Evolutionary conservation across 2,113 vertebrate genomes (phyloP).

Genomic region (Cyrtonyx montezumae): DNA sequence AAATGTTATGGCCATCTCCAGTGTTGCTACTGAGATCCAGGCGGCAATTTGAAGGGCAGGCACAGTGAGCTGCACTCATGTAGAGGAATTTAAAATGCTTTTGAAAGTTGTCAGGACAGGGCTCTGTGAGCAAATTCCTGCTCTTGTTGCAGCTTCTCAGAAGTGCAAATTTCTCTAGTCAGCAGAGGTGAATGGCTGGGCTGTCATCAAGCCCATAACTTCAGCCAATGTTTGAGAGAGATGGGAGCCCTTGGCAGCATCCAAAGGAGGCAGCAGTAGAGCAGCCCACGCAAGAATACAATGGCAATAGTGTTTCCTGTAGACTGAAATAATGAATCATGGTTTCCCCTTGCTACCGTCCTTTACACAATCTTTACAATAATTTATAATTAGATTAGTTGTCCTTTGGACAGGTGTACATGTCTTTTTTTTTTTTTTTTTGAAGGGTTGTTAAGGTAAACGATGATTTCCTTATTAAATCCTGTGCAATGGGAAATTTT

Average conservation of each 20-base stretch:
- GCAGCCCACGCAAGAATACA: neutral
- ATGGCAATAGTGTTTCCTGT: constrained; percentile 51
- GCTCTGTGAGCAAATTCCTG: neutral
- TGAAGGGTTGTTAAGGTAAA: constrained; percentile 32
- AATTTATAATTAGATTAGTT: constrained; percentile 60
- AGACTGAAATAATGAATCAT: constrained; percentile 46
- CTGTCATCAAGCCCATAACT: neutral
- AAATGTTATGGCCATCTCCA: neutral
- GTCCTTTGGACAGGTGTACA: constrained; percentile 28
- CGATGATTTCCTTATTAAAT: constrained; percentile 73
- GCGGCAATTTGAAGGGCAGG: neutral
- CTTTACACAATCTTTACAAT: constrained; percentile 37
- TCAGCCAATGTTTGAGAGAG: neutral
- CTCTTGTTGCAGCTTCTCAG: neutral
- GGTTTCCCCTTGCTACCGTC: constrained; percentile 49
- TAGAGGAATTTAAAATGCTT: neutral
- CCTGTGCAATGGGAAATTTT: constrained; percentile 75
- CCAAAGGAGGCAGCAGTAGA: neutral
- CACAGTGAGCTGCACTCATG: neutral
- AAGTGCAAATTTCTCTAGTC: neutral
- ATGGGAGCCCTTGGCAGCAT: neutral
- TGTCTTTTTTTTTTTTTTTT: neutral
- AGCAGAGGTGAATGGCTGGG: neutral
- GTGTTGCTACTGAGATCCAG: fast-evolving
- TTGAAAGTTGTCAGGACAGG: neutral